Evolutionary conservation across 2,797 vertebrate species (phyloP), one percentile per base, ranked within the genome.

Genomic region (Enteromius afrohamiltoni): DNA sequence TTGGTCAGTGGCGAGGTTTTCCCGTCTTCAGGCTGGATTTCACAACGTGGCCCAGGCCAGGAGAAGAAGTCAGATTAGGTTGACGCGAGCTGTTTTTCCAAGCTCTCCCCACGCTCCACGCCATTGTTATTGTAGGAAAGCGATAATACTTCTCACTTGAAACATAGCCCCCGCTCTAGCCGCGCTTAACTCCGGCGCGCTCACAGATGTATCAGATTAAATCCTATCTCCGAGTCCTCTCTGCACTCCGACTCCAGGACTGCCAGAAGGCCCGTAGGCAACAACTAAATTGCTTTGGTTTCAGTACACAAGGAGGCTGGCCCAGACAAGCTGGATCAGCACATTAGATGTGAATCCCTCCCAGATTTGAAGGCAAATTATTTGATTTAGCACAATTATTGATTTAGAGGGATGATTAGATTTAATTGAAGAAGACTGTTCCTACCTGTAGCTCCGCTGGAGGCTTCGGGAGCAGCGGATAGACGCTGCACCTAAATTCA

Each of bases 201-300:
- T 93, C 96, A 95, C 97, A 98, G 97, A 98, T 98, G 97, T 97
- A 96, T 97, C 96, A 94, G 97, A 98, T 98, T 98, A 98, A 98
- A 98, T 97, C 96, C 96, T 96, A 96, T 96, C 96, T 96, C 94
- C 88, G 93, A 93, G 94, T 95, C 92, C 94, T 95, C 92, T 90
- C 95, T 94, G 93, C 85, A 88, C 91, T 91, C 93, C 92, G 91
- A 88, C 93, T 93, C 91, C 93, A 96, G 96, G 95, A 95, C 96
- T 96, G 96, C 97, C 97, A 97, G 94, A 96, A 97, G 93, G 95
- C 96, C 98, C 97, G 95, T 95, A 96, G 97, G 98, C 97, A 93
- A 97, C 94, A 95, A 96, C 97, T 97, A 97, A 98, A 99, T 99
- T 98, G 98, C 97, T 98, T 98, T 98, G 97, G 96, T 98, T 98